Evolutionary conservation across 1,140 invertebrate species (phyloP), one percentile per base, ranked within the genome.

Genomic region (Parapsyche elsis): DNA sequence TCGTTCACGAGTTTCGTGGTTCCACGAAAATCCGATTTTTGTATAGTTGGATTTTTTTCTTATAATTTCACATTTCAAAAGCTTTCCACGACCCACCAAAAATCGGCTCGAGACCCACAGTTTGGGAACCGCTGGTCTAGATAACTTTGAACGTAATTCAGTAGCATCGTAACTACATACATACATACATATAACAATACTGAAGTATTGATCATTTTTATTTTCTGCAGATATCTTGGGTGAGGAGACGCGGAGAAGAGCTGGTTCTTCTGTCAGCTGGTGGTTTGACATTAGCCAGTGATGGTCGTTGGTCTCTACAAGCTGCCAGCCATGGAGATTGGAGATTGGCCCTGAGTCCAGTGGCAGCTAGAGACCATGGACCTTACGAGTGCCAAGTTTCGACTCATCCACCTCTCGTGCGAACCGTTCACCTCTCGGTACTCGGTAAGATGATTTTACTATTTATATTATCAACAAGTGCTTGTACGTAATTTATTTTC

Each of bases 351-450:
- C 91, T 95, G 45, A 91, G 92, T 86, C 93, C 92, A 82, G 93
- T 93, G 64, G 94, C 92, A 77, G 92, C 94, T 84, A 88, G 92
- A 21, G 94, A 95, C 85, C 91, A 93, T 82, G 94, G 94, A 49
- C 89, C 91, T 82, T 95, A 95, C 87, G 94, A 95, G 85, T 95
- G 94, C 85, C 94, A 95, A 90, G 92, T 95, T 82, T 94, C 92
- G 23, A 92, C 92, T 16, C 93, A 95, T 88, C 94, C 94, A 12
- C 93, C 94, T 70, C 87, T 94, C 80, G 92, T 94, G 76, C 90
- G 92, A 84, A 90, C 92, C 84, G 92, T 95, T 38, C 90, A 92
- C 86, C 91, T 95, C 71, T 90, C 89, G 83, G 94, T 95, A 84
- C 92, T 94, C 85, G 94, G 94, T 95, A 86, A 92, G 92, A 38